phyloP scores from a whole-genome alignment of 2,113 vertebrate genomes.

The Onychostoma macrolepis region DNA sequence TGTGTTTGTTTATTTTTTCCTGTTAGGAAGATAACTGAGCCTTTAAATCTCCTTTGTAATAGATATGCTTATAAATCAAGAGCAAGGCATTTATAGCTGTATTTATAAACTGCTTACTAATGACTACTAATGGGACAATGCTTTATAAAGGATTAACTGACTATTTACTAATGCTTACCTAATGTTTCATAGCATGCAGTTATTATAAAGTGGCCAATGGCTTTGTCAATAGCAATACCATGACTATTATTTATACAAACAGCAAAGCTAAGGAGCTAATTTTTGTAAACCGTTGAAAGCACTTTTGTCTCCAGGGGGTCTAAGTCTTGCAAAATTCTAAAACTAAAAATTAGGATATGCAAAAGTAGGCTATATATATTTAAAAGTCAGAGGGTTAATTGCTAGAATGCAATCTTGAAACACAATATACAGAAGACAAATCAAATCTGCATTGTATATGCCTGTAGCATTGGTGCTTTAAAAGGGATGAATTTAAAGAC shows the following conservation, averaged over 20 bases:
- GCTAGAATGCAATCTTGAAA: background rate
- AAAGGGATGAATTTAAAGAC: background rate
- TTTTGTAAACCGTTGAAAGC: background rate
- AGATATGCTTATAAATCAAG: too few species aligned
- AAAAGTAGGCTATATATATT: background rate
- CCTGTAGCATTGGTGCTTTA: background rate
- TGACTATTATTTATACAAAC: background rate
- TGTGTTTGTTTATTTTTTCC: too few species aligned
- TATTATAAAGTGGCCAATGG: too few species aligned
- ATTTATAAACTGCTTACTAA: too few species aligned
- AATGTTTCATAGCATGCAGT: too few species aligned
- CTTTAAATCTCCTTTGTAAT: too few species aligned
- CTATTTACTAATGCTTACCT: too few species aligned
- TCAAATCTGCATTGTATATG: background rate
- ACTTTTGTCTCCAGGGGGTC: background rate
- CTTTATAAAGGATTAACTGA: too few species aligned
- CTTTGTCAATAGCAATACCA: background rate
- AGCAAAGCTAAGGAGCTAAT: background rate
- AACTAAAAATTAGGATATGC: background rate
- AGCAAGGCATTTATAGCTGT: too few species aligned
- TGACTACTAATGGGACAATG: too few species aligned
- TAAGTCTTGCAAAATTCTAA: background rate
- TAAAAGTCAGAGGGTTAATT: background rate
- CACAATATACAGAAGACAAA: background rate
- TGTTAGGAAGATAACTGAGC: too few species aligned